Evolutionary conservation across 2,888 invertebrate species (phyloP).

Genomic region (Acronicta leporina): DNA sequence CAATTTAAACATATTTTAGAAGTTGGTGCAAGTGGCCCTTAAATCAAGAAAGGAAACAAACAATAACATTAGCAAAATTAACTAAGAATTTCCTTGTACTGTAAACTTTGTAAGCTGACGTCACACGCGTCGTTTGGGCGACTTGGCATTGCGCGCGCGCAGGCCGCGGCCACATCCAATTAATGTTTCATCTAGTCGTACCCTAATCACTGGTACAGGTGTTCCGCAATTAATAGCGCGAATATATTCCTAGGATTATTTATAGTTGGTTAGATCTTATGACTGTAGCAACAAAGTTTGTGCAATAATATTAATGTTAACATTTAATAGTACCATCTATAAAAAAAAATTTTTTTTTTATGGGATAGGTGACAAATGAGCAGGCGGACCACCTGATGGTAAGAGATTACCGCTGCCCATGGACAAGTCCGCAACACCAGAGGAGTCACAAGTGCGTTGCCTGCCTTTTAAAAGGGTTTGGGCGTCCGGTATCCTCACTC

Average conservation of each 20-base stretch:
- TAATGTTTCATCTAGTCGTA: conserved; percentile 65
- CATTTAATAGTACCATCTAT: not conserved
- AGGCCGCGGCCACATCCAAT: conserved; percentile 65
- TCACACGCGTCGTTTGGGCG: conserved; percentile 30
- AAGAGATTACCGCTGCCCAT: no score
- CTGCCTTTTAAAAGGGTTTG: no score
- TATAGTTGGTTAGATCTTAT: conserved; percentile 35
- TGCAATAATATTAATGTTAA: conserved; percentile 22
- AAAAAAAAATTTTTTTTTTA: conserved; percentile 12
- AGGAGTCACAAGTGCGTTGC: no score
- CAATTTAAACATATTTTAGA: no score
- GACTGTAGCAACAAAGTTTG: conserved; percentile 26
- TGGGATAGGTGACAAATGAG: no score
- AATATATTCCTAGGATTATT: conserved; percentile 56
- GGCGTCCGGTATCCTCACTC: no score
- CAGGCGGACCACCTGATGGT: no score
- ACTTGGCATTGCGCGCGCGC: conserved; percentile 56
- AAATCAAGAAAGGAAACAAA: conserved; percentile 1
- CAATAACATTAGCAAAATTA: conserved; percentile 17
- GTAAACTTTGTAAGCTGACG: conserved; percentile 30
- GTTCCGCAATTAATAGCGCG: conserved; percentile 71
- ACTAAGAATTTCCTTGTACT: conserved; percentile 40
- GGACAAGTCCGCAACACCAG: no score
- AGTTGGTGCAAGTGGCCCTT: no score
- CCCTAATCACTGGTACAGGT: conserved; percentile 70